These are phyloP conservation scores for Ectemnius lituratus DNA, from an alignment of 2,888 invertebrate genomes.

Conservation along the genomic window DNA sequence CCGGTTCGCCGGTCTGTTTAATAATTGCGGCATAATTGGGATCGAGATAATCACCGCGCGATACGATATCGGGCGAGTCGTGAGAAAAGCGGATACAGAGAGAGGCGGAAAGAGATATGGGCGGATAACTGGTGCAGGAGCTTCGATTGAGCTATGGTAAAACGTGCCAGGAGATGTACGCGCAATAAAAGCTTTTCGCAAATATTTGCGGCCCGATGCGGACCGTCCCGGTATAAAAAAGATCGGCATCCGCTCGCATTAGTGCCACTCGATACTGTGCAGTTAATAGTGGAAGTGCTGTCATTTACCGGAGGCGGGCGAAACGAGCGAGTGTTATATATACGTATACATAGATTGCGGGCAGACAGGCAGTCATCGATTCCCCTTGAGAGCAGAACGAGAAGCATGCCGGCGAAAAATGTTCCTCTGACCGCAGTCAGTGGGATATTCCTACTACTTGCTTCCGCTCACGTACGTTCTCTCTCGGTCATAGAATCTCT, in stretches of 20 bases:
- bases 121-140: not conserved
- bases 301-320: not conserved
- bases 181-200: slow-evolving; percentile 3
- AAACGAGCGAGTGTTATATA: not conserved
- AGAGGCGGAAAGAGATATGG: too few species aligned
- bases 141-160: not conserved
- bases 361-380: too few species aligned
- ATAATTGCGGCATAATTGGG: too few species aligned
- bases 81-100: slow-evolving; percentile 1
- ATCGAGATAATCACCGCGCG: too few species aligned
- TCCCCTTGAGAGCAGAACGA: not conserved
- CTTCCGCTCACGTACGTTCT: slow-evolving; percentile 36
- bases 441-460: not conserved
- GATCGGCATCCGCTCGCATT: not conserved
- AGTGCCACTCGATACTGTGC: slow-evolving; percentile 10
- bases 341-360: too few species aligned
- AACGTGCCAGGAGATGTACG: slow-evolving; percentile 6
- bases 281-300: not conserved
- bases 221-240: slow-evolving; percentile 31
- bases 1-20: too few species aligned
- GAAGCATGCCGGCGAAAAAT: slow-evolving; percentile 17
- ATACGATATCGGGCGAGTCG: slow-evolving; percentile 5
- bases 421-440: not conserved
- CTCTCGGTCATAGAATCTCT: not conserved
- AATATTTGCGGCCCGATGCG: not conserved